Conservation (phyloP, 2,888 invertebrate species). For the Pseudococcus jackbeardsleyi region DNA sequence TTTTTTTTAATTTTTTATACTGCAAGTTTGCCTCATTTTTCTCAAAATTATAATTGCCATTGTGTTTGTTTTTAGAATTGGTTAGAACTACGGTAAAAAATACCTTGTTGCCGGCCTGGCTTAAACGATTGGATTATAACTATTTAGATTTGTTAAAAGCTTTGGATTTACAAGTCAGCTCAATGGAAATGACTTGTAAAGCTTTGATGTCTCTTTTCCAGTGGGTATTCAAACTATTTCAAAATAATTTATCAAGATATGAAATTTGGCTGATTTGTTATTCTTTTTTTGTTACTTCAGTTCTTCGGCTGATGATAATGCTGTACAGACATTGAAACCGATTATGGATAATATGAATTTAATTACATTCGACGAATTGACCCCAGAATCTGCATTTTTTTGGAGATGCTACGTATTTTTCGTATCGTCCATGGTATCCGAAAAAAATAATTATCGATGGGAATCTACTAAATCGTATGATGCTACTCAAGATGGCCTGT, state of each 20-base stretch:
- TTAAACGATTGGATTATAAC: conserved; percentile 71
- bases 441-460: conserved; percentile 53
- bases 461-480: conserved; percentile 52
- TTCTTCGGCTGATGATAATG: conserved; percentile 69
- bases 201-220: conserved; percentile 56
- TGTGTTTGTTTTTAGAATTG: conserved; percentile 68
- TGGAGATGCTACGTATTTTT: conserved; percentile 77
- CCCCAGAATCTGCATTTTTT: conserved; percentile 75
- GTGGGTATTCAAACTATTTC: background rate
- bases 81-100: conserved; percentile 71
- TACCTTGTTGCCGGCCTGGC: conserved; percentile 80
- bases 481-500: conserved; percentile 35
- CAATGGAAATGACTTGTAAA: conserved; percentile 50
- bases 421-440: conserved; percentile 34
- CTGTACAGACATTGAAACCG: conserved; percentile 71
- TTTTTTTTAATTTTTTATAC: too few relatives aligned
- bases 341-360: conserved; percentile 71
- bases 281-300: conserved; percentile 68
- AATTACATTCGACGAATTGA: conserved; percentile 72
- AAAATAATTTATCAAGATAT: background rate
- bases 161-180: conserved; percentile 42
- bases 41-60: background rate
- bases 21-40: background rate
- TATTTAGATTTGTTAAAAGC: conserved; percentile 29
- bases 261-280: background rate